Base-by-base conservation (phyloP, 2,888 invertebrate species). In the Tanytarsus gracilentus region DNA sequence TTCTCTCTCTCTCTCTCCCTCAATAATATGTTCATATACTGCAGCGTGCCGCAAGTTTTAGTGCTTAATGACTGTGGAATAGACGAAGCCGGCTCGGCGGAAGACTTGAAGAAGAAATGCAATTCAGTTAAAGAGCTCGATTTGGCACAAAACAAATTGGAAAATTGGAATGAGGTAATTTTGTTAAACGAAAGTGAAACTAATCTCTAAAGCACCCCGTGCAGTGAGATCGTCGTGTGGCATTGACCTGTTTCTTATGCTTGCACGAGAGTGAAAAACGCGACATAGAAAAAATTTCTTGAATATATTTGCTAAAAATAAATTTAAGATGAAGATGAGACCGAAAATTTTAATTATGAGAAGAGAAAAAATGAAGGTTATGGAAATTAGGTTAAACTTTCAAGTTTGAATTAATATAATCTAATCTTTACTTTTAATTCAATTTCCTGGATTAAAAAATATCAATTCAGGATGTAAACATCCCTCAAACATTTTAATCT, bases 21-120 rank as follows among this genome's bases (percentile, higher is more conserved):
- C 11, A 30, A 7, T 30, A 30, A 30, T 30, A 30, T 9, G 9
- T 30, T 30, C n/a, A n/a, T n/a, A n/a, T n/a, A n/a, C 11, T n/a
- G 9, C 21, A 44, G 44, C 11, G 44, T 44, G 9, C 90, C 92
- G 25, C 86, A 89, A 9, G 77, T 90, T 62, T 77, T 95, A 67
- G 90, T 93, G 65, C 80, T 95, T 61, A 93, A 93, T 68, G 89
- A 91, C 75, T 92, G 92, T 75, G 88, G 88, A 72, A 94, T 95
- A 65, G 86, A 90, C 69, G 84, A 86, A 68, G 92, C 93, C 44
- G 95, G 95, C 23, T 87, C 88, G 70, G 84, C 86, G 58, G 81
- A 84, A 63, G 84, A 82, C 63, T 78, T 93, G 61, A 83, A 85
- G 36, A 86, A 85, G 66, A 89, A 89, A 71, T 93, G 91, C 71